These are phyloP conservation scores for Lytechinus variegatus DNA, from an alignment of 35 echinoderm and acorn worm species.

Conservation along the genomic window DNA sequence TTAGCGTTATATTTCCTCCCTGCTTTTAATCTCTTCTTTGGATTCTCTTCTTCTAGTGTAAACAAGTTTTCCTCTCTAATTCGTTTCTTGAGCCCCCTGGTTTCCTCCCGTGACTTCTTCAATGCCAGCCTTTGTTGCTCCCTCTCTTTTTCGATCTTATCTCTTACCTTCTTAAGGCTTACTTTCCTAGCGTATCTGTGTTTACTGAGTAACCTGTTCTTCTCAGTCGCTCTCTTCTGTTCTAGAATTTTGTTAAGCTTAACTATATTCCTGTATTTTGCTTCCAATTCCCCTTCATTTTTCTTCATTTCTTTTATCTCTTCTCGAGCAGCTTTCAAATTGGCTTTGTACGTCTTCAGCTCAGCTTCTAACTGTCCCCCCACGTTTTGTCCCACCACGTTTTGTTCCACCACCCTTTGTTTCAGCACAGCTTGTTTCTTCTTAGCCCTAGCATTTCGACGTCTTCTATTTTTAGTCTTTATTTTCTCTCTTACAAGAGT, in stretches of 20 bases:
- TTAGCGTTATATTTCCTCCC: not conserved
- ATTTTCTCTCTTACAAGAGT: not conserved
- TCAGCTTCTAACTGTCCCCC: not conserved
- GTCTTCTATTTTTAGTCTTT: not conserved
- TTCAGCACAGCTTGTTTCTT: no score
- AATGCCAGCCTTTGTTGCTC: not conserved
- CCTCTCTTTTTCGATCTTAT: not conserved
- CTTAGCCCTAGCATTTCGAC: constrained; percentile 13
- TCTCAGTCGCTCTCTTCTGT: not conserved
- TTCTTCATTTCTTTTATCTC: not conserved
- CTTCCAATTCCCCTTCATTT: not conserved
- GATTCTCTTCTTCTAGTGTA: not conserved
- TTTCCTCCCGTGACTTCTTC: not conserved
- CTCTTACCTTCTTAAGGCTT: not conserved
- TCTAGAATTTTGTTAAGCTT: not conserved
- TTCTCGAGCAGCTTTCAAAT: not conserved
- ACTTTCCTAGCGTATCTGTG: not conserved
- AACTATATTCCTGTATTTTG: not conserved
- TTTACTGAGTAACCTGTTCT: not conserved
- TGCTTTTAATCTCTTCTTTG: not conserved
- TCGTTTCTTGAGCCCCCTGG: not conserved
- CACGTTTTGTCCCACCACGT: not conserved
- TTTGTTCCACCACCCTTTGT: no score
- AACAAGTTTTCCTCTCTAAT: not conserved
- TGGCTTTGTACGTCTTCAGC: not conserved